Percentiles rank a stretch among this genome's conserved stretches.
phyloP scores from a whole-genome alignment of 2,888 invertebrate genomes.

The Eristalis intricaria region DNA sequence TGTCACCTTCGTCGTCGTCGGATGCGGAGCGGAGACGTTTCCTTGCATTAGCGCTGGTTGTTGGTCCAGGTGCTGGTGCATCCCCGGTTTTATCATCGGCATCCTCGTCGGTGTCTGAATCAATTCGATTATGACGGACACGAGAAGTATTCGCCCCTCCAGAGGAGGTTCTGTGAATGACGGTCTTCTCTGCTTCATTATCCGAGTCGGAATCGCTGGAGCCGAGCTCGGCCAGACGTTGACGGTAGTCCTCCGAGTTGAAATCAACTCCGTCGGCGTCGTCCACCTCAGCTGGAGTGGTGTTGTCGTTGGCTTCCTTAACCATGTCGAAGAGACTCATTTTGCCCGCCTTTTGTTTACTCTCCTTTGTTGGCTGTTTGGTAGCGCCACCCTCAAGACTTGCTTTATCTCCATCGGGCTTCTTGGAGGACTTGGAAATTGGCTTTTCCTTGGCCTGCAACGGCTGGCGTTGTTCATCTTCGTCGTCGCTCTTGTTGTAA shows the following conservation, averaged over 20 bases:
- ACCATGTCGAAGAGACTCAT: constrained; percentile 75
- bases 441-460: constrained; percentile 39
- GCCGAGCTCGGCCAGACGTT: constrained; percentile 78
- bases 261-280: constrained; percentile 78
- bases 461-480: constrained; percentile 75
- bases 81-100: constrained; percentile 4
- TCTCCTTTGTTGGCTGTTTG: constrained; percentile 77
- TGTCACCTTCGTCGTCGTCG: constrained; percentile 51
- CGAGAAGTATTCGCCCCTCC: constrained; percentile 75
- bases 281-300: constrained; percentile 55
- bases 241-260: constrained; percentile 80
- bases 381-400: constrained; percentile 74
- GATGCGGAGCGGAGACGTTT: constrained; percentile 48
- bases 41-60: background rate
- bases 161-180: constrained; percentile 73
- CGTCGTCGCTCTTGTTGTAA: constrained; percentile 80
- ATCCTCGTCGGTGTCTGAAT: constrained; percentile 76
- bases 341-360: constrained; percentile 74
- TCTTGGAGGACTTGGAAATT: constrained; percentile 3
- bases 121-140: constrained; percentile 79
- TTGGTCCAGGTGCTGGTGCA: background rate
- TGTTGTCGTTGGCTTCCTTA: constrained; percentile 73
- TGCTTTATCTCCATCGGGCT: constrained; percentile 27
- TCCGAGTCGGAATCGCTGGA: constrained; percentile 74
- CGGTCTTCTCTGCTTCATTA: constrained; percentile 66